phyloP scores from a whole-genome alignment of 2,113 vertebrate genomes.

The Hassar affinis region DNA sequence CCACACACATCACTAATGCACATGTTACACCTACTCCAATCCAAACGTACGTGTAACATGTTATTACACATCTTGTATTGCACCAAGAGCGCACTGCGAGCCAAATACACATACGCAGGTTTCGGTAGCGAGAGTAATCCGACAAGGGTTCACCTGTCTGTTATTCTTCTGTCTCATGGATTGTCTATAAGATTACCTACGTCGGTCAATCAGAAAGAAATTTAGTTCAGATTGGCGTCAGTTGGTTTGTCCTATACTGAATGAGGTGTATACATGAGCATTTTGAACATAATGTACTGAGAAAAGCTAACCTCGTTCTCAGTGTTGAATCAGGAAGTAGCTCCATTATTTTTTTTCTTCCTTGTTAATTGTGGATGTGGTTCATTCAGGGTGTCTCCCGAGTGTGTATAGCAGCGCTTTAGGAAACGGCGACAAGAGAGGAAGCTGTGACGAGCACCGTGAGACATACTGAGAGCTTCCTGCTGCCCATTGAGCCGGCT shows the following conservation, averaged over 20 bases:
- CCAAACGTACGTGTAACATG: too few relatives aligned
- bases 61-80: background rate
- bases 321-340: background rate
- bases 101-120: background rate
- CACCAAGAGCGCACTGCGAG: background rate
- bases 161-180: background rate
- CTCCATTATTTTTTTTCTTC: background rate
- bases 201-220: background rate
- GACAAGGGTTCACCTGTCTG: background rate
- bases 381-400: background rate
- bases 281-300: background rate
- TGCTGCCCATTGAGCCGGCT: constrained; percentile 2
- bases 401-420: background rate
- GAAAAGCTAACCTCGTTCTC: background rate
- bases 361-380: background rate
- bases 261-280: background rate
- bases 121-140: background rate
- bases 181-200: background rate
- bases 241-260: background rate
- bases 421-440: constrained; percentile 21
- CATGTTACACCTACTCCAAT: background rate
- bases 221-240: background rate
- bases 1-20: background rate
- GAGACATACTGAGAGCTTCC: constrained; percentile 8
- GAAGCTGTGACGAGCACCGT: constrained; percentile 23